Evolutionary conservation across 2,113 vertebrate genomes (phyloP).

Genomic region (Orycteropus afer): DNA sequence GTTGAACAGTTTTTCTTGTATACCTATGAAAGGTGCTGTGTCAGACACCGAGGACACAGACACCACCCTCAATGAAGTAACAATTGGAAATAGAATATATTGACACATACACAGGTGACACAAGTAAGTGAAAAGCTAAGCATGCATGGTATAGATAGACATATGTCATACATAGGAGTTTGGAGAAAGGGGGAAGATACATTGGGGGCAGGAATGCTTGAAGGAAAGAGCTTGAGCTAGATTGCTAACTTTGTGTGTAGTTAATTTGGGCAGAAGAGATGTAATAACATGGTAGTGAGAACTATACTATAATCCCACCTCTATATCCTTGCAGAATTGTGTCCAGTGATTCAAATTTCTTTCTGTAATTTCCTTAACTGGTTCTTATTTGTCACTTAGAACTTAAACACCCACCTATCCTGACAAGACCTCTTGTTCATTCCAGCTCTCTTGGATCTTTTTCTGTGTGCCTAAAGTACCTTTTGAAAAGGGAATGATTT

Average conservation of each 20-base stretch:
- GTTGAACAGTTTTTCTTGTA: not conserved
- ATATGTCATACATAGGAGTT: not conserved
- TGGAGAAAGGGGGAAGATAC: not conserved
- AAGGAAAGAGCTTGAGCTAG: not conserved
- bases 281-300: not conserved
- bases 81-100: not conserved
- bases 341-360: not conserved
- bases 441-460: not conserved
- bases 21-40: not conserved
- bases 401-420: not conserved
- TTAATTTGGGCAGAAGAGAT: not conserved
- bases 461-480: not conserved
- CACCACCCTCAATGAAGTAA: not conserved
- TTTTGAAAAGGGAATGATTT: slow-evolving; percentile 30
- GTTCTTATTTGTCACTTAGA: not conserved
- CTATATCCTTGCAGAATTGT: not conserved
- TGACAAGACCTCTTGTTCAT: not conserved
- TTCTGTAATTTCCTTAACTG: not conserved
- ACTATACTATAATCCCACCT: not conserved
- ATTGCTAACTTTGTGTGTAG: not conserved
- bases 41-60: not conserved
- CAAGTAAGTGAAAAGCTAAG: not conserved
- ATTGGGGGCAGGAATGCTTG: not conserved
- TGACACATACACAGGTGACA: not conserved
- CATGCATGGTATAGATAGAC: not conserved